phyloP scores from a whole-genome alignment of 2,113 vertebrate genomes.

The Dissostichus mawsoni region DNA sequence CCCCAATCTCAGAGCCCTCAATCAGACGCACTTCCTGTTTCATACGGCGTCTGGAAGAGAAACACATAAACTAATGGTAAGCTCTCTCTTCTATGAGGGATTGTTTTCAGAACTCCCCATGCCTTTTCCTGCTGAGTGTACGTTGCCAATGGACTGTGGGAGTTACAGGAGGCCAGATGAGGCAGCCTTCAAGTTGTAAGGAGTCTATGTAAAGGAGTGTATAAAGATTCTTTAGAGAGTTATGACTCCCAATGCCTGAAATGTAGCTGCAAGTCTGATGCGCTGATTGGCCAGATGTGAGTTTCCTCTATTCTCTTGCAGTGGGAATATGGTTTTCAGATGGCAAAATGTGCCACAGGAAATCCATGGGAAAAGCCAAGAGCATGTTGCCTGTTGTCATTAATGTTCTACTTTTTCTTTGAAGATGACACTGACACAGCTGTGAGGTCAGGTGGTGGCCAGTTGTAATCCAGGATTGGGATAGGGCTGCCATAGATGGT shows the following conservation, averaged over 20 bases:
- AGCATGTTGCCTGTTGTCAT: constrained; percentile 43
- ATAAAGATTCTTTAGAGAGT: constrained; percentile 46
- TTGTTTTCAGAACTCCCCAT: constrained; percentile 40
- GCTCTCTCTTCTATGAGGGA: constrained; percentile 39
- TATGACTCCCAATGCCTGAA: constrained; percentile 43
- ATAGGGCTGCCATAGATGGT: constrained; percentile 13
- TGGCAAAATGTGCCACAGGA: constrained; percentile 63
- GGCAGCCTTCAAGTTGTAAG: constrained; percentile 23
- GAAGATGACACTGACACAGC: constrained; percentile 57
- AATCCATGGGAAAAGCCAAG: constrained; percentile 62
- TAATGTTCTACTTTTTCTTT: constrained; percentile 55
- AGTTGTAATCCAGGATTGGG: constrained; percentile 37
- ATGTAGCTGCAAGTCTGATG: constrained; percentile 41
- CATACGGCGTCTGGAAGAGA: constrained; percentile 28
- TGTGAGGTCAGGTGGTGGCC: constrained; percentile 53
- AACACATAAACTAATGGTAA: constrained; percentile 38
- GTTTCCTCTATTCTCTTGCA: constrained; percentile 31
- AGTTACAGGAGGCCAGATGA: constrained; percentile 23
- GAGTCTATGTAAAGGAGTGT: constrained; percentile 52
- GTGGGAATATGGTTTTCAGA: constrained; percentile 74
- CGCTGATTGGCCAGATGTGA: constrained; percentile 74
- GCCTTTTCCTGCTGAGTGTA: constrained; percentile 38
- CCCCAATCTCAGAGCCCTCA: constrained; percentile 59
- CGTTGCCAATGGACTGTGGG: constrained; percentile 25
- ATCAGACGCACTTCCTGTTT: constrained; percentile 72